Percentiles rank a stretch among this genome's conserved stretches.
Conservation (phyloP, 2,113 vertebrate genomes). For the Morone saxatilis region DNA sequence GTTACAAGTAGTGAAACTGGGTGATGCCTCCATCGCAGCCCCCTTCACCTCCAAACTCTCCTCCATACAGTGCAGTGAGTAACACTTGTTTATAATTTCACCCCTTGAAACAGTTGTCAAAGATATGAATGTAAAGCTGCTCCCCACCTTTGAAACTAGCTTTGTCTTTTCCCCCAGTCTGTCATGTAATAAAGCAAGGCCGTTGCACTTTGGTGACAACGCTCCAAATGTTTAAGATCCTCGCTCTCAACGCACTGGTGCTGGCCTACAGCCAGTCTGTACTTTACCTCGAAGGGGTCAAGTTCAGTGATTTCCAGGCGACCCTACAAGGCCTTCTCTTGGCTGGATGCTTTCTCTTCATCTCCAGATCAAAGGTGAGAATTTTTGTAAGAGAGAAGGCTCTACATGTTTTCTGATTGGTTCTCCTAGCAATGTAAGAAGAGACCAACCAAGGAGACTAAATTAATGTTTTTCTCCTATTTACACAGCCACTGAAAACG, state of each 20-base stretch:
- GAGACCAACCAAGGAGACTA: not conserved
- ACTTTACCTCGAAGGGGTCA: constrained; percentile 96
- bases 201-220: constrained; percentile 97
- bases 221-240: constrained; percentile 98
- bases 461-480: not conserved
- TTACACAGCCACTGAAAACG: constrained; percentile 91
- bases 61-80: constrained; percentile 97
- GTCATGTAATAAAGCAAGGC: constrained; percentile 98
- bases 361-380: constrained; percentile 96
- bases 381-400: not conserved
- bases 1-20: constrained; percentile 93
- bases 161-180: constrained; percentile 83
- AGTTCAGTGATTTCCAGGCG: constrained; percentile 98
- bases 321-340: constrained; percentile 95
- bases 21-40: constrained; percentile 96
- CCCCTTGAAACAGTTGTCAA: constrained; percentile 1
- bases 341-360: constrained; percentile 98
- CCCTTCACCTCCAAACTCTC: constrained; percentile 98
- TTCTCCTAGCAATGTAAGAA: not conserved
- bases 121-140: not conserved
- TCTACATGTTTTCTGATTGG: not conserved
- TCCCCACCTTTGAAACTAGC: constrained; percentile 3
- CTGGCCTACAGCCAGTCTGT: constrained; percentile 98
- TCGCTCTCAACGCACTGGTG: constrained; percentile 95
- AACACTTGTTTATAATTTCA: not conserved